Conservation (phyloP, 2,797 vertebrate genomes). For the Aselliscus stoliczkanus region DNA sequence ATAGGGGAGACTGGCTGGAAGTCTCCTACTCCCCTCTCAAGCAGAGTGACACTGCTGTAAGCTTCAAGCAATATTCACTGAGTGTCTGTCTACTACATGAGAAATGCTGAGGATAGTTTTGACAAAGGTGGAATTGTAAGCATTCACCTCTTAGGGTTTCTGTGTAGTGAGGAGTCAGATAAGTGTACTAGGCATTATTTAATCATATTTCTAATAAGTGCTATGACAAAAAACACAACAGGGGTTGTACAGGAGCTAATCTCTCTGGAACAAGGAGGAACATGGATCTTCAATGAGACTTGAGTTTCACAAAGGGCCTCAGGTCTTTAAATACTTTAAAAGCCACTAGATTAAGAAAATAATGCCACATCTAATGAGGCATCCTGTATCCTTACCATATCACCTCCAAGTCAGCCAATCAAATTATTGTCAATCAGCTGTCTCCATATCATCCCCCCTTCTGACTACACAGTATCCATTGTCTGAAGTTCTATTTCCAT, state of each 20-base stretch:
- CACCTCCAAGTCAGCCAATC: not conserved
- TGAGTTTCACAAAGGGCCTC: not conserved
- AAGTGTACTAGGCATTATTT: not conserved
- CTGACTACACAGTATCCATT: not conserved
- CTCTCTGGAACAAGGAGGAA: not conserved
- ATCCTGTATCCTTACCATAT: not conserved
- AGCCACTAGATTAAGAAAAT: not conserved
- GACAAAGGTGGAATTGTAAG: not conserved
- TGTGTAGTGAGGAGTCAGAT: not conserved
- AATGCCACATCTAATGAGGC: not conserved
- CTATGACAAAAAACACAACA: not conserved
- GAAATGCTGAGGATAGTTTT: not conserved
- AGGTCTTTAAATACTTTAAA: constrained; percentile 8
- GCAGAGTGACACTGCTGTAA: not conserved
- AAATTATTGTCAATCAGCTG: not conserved
- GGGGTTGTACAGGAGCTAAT: not conserved
- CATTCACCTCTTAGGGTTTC: not conserved
- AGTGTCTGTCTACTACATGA: not conserved
- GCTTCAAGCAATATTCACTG: not conserved
- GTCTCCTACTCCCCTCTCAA: not conserved
- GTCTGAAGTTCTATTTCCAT: not conserved
- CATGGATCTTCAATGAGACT: not conserved
- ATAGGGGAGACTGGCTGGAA: not conserved
- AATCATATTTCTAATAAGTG: not conserved
- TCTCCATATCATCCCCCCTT: not conserved